Conservation (phyloP, 2,888 invertebrate species). For the Sialis fuliginosa region DNA sequence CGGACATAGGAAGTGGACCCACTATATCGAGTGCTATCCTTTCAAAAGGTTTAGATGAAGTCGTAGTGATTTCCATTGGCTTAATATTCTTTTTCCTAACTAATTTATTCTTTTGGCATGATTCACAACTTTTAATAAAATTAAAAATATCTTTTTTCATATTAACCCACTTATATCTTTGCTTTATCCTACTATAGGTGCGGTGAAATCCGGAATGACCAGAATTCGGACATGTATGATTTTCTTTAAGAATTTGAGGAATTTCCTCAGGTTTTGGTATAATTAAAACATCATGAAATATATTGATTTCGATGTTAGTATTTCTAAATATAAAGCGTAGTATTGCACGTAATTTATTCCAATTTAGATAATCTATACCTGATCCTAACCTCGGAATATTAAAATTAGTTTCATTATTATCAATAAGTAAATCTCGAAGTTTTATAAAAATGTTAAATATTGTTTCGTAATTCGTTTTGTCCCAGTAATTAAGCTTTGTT, state of each 20-base stretch:
- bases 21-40: slow-evolving; percentile 13
- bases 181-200: not conserved
- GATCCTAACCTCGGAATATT: not conserved
- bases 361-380: not conserved
- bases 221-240: too few relatives aligned
- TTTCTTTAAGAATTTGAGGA: too few relatives aligned
- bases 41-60: slow-evolving; percentile 11
- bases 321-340: not conserved
- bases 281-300: not conserved
- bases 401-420: not conserved
- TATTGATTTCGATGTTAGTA: not conserved
- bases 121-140: not conserved
- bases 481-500: not conserved
- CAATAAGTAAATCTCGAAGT: not conserved
- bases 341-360: not conserved
- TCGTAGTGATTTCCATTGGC: slow-evolving; percentile 11
- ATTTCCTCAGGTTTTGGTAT: not conserved
- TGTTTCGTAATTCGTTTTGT: not conserved
- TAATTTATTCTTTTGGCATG: not conserved
- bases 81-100: not conserved
- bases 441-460: not conserved
- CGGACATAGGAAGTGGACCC: slow-evolving; percentile 11
- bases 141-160: not conserved
- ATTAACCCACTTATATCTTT: not conserved
- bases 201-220: too few relatives aligned